Evolutionary conservation across 2,113 vertebrate species (phyloP).

Genomic region (Hipposideros armiger): DNA sequence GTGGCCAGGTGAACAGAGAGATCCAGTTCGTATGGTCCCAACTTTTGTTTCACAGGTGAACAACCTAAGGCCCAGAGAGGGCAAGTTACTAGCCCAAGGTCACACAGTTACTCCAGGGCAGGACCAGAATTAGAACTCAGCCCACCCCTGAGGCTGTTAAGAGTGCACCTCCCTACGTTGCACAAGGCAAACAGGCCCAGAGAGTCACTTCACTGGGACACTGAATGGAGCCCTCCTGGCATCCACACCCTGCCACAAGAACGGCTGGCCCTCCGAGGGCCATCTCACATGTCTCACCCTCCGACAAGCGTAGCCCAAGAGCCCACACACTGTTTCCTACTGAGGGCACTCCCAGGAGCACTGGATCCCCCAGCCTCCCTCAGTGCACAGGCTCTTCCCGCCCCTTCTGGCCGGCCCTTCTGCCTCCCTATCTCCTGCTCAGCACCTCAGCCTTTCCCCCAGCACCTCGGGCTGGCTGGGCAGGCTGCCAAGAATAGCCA

Average conservation of each 20-base stretch:
- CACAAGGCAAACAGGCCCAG: background rate
- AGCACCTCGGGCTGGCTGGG: background rate
- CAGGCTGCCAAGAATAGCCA: background rate
- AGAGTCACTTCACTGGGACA: background rate
- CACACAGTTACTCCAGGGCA: background rate
- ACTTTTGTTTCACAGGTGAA: background rate
- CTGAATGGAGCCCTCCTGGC: background rate
- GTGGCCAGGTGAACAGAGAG: background rate
- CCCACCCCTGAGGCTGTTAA: background rate
- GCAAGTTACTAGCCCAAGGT: background rate
- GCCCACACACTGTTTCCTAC: background rate
- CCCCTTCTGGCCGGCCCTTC: background rate
- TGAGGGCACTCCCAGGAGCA: background rate
- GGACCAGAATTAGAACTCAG: background rate
- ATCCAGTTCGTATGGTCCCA: background rate
- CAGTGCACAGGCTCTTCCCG: background rate
- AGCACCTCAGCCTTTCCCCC: background rate
- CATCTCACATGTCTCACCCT: background rate
- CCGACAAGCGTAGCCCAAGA: fast-evolving
- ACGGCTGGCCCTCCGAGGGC: fast-evolving
- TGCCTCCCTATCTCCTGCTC: background rate
- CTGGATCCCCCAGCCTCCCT: background rate
- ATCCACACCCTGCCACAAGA: background rate
- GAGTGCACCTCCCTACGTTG: fast-evolving
- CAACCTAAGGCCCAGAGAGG: background rate